Conservation (phyloP, 1,140 invertebrate genomes). For the Macrosteles quadrilineatus region DNA sequence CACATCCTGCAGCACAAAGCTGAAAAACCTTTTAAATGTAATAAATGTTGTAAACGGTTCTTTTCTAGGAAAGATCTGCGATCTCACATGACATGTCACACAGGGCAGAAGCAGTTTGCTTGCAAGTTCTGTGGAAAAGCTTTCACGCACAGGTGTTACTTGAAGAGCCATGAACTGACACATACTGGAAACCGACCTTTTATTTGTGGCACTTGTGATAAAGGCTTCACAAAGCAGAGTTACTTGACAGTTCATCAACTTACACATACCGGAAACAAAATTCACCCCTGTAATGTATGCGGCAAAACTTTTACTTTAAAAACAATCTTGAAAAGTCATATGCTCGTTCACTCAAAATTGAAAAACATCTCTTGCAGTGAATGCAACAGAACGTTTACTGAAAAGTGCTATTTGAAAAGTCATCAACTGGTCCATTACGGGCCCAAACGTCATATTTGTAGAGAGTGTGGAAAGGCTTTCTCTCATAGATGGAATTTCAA, state of each 20-base stretch:
- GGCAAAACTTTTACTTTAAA: conserved; percentile 55
- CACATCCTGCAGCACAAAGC: conserved; percentile 37
- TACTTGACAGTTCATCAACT: conserved; percentile 45
- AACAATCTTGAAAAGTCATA: conserved; percentile 32
- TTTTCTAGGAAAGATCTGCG: conserved; percentile 16
- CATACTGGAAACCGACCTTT: conserved; percentile 67
- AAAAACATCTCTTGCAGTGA: background rate
- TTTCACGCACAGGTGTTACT: conserved; percentile 52
- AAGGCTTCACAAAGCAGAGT: conserved; percentile 59
- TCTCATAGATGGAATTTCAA: conserved; percentile 55
- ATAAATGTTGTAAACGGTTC: conserved; percentile 22
- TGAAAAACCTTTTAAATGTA: conserved; percentile 37
- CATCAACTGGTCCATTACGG: conserved; percentile 51
- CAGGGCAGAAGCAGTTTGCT: conserved; percentile 50
- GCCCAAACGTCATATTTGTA: conserved; percentile 53
- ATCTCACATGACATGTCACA: conserved; percentile 30
- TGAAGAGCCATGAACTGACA: conserved; percentile 53
- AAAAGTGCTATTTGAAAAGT: conserved; percentile 52
- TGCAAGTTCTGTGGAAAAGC: conserved; percentile 53
- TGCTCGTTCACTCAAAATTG: background rate
- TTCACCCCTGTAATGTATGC: conserved; percentile 64
- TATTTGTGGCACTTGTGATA: conserved; percentile 64
- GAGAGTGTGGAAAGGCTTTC: conserved; percentile 56
- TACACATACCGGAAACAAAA: conserved; percentile 58
- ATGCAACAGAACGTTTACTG: conserved; percentile 22